Percentiles rank a stretch among this genome's conserved stretches.
phyloP scores from a whole-genome alignment of 64 coral and sea anemone genomes.

The Stylophora pistillata region DNA sequence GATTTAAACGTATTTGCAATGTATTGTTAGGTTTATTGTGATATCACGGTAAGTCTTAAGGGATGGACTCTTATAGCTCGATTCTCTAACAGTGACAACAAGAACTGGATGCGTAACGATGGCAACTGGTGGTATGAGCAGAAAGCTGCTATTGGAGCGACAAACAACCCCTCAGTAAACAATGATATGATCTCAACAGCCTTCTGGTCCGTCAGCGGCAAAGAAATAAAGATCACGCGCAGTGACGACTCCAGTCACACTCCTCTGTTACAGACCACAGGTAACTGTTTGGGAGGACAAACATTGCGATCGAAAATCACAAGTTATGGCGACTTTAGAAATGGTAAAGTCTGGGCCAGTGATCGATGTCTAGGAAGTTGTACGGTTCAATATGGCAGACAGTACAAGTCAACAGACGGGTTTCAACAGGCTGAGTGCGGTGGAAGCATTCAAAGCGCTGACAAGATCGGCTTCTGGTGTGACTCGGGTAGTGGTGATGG shows the following conservation, averaged over 20 bases:
- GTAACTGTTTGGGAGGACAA: not conserved
- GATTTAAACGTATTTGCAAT: no score
- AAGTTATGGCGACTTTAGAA: constrained; percentile 7
- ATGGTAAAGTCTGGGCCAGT: not conserved
- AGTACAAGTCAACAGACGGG: constrained; percentile 12
- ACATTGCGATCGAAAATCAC: constrained; percentile 3
- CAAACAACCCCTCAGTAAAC: not conserved
- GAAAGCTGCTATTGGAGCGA: not conserved
- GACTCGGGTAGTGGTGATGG: not conserved
- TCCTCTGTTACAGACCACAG: constrained; percentile 8
- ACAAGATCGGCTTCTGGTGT: not conserved
- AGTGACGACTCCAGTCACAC: constrained; percentile 29
- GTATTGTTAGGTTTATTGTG: not conserved
- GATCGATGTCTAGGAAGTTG: not conserved
- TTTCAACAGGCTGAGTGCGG: not conserved
- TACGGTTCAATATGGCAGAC: not conserved
- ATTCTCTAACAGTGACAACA: not conserved
- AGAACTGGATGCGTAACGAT: not conserved
- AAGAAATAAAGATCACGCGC: constrained; percentile 60
- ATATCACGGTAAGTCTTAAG: not conserved
- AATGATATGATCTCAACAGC: not conserved
- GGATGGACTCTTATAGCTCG: not conserved
- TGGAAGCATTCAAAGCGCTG: not conserved
- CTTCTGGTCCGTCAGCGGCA: constrained; percentile 35
- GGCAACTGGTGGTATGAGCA: not conserved